A percentile compares a stretch with the other conserved stretches of the same genome.
Conservation (phyloP, 2,113 vertebrate species). For the Tauraco erythrolophus region DNA sequence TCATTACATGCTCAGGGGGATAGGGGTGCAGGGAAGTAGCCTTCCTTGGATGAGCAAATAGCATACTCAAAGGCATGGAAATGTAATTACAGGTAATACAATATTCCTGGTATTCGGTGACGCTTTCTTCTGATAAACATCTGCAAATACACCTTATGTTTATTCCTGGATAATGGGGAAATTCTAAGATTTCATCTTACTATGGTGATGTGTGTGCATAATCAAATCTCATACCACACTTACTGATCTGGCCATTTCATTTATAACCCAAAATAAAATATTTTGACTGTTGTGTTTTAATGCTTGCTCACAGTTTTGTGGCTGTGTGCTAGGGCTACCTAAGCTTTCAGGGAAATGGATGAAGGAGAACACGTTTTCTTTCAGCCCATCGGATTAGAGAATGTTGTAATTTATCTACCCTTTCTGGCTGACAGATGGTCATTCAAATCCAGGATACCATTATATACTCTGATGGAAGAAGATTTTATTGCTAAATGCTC, state of each 20-base stretch:
- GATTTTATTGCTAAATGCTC: conserved; percentile 61
- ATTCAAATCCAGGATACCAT: conserved; percentile 79
- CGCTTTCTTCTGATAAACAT: not conserved
- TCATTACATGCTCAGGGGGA: fast-evolving
- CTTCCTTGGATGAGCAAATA: not conserved
- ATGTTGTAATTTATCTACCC: conserved; percentile 68
- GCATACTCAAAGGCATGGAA: not conserved
- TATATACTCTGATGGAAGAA: conserved; percentile 50
- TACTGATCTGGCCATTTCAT: not conserved
- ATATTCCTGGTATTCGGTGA: not conserved
- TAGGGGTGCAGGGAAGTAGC: not conserved
- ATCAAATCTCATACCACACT: fast-evolving
- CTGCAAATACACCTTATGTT: not conserved
- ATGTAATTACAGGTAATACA: not conserved
- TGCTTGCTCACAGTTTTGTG: conserved; percentile 2
- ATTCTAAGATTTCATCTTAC: not conserved
- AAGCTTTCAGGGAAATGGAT: conserved; percentile 64
- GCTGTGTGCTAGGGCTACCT: not conserved
- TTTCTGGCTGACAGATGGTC: conserved; percentile 77
- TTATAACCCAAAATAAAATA: not conserved
- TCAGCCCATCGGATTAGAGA: conserved; percentile 61
- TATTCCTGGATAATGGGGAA: not conserved
- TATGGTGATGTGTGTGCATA: not conserved
- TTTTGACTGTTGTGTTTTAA: not conserved
- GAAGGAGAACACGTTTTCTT: conserved; percentile 57